Evolutionary conservation across 2,113 vertebrate genomes (phyloP).

Genomic region (Anarhynchus alexandrinus): DNA sequence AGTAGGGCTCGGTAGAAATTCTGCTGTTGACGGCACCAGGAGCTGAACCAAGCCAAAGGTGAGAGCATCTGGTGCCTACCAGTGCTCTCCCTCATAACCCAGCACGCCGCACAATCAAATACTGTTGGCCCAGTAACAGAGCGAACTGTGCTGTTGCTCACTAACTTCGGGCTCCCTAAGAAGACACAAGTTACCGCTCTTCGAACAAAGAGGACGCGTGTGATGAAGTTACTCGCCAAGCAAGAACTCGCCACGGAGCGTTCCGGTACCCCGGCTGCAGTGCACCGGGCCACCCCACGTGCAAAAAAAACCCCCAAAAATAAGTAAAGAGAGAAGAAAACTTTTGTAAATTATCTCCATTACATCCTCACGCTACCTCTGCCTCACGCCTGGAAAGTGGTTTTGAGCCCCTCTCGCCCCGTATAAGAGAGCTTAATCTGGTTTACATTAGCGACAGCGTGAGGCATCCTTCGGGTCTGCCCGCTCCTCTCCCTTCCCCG

Average conservation of each 20-base stretch:
- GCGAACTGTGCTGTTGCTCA: rapidly evolving
- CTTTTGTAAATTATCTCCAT: not conserved
- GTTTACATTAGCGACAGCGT: not conserved
- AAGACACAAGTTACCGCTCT: not conserved
- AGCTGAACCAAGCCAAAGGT: not conserved
- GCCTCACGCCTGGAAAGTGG: not conserved
- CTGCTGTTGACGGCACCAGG: not conserved
- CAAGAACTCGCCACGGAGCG: not conserved
- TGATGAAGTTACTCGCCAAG: not conserved
- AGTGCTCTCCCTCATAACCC: not conserved
- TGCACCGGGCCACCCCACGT: not conserved
- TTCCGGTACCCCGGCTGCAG: not conserved
- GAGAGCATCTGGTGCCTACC: not conserved
- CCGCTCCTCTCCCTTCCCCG: not conserved
- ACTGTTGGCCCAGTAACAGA: rapidly evolving
- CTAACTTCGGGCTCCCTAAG: not conserved
- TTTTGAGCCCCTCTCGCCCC: not conserved
- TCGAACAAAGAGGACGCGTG: not conserved
- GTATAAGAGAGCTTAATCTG: not conserved
- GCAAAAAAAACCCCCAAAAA: not conserved
- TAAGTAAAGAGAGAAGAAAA: not conserved
- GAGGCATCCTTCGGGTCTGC: not conserved
- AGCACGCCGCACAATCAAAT: rapidly evolving
- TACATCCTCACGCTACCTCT: not conserved
- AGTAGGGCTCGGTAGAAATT: rapidly evolving